phyloP scores from a whole-genome alignment of 2,797 vertebrate genomes.

The Helicolenus hilgendorfi region DNA sequence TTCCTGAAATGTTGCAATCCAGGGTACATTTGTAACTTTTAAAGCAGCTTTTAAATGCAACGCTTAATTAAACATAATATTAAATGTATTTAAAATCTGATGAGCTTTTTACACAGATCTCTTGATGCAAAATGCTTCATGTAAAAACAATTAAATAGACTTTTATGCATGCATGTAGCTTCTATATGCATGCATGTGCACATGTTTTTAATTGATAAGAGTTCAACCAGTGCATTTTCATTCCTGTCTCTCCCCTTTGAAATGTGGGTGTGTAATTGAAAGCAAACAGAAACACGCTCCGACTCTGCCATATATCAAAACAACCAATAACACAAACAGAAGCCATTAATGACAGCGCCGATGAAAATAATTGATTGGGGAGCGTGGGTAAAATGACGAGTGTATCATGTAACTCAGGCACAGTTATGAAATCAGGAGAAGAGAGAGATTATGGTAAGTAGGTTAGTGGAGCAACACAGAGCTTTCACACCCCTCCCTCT shows the following conservation, averaged over 20 bases:
- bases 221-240: background rate
- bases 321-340: background rate
- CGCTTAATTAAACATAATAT: background rate
- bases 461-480: constrained; percentile 89
- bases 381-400: constrained; percentile 63
- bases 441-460: constrained; percentile 88
- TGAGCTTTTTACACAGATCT: background rate
- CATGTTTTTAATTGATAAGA: background rate
- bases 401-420: constrained; percentile 85
- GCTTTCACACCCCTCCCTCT: constrained; percentile 76
- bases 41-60: background rate
- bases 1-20: constrained; percentile 9
- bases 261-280: background rate
- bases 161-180: background rate
- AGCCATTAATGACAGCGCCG: constrained; percentile 41
- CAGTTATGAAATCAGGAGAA: constrained; percentile 89
- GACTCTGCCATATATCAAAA: background rate
- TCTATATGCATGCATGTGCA: background rate
- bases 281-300: constrained; percentile 1
- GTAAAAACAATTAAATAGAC: background rate
- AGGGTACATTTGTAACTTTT: background rate
- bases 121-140: background rate
- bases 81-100: background rate
- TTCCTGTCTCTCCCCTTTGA: background rate
- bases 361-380: constrained; percentile 74